Evolutionary conservation across 2,888 invertebrate genomes (phyloP).

Genomic region (Cephus spinipes): DNA sequence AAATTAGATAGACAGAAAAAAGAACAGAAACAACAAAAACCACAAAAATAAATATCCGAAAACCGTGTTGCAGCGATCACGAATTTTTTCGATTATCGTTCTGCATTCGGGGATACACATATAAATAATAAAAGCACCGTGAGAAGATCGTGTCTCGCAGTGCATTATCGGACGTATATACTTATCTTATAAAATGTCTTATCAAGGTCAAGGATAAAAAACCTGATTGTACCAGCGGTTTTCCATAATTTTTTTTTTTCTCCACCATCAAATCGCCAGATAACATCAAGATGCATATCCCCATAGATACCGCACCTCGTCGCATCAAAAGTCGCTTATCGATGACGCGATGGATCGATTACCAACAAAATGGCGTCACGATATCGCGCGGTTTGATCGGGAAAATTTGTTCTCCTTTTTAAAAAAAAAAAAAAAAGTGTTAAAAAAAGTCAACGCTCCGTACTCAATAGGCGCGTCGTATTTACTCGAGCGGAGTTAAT

Average conservation of each 20-base stretch:
- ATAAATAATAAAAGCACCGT: neutral
- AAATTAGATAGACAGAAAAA: conserved; percentile 19
- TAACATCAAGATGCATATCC: neutral
- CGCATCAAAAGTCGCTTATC: neutral
- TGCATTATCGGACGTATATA: neutral
- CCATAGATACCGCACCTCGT: neutral
- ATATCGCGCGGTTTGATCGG: neutral
- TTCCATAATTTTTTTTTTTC: neutral
- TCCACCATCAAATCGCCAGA: neutral
- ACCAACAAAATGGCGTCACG: neutral
- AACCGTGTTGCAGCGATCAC: neutral
- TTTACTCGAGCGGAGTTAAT: neutral
- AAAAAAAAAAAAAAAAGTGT: neutral
- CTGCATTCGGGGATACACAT: conserved; percentile 6
- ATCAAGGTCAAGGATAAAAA: neutral
- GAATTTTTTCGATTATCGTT: neutral
- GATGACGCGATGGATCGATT: neutral
- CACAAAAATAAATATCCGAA: neutral
- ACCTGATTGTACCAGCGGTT: neutral
- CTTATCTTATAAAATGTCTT: neutral
- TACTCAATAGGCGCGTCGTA: neutral
- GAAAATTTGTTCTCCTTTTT: neutral
- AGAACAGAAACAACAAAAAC: neutral
- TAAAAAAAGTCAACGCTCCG: neutral
- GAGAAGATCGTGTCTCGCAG: neutral